Evolutionary conservation across 2,113 vertebrate genomes (phyloP), one percentile per base, ranked within the genome.

Genomic region (Guaruba guarouba): DNA sequence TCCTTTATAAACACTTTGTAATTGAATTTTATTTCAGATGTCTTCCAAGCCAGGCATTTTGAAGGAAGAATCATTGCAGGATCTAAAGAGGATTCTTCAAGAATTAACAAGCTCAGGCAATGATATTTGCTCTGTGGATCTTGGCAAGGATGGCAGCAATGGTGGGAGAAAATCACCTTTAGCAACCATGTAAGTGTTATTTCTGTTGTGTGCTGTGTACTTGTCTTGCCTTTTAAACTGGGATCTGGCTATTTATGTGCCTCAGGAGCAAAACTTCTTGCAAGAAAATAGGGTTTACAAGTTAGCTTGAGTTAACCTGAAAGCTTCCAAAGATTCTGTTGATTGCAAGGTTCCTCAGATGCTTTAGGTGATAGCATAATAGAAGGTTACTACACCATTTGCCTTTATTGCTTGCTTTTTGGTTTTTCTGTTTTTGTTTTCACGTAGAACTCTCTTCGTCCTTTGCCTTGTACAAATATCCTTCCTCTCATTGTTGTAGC

Each of bases 71-170:
- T 97, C 97, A 3, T 11, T 97, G 46, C 86, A 91, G 46, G 97
- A 98, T 92, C 92, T 98, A 29, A 96, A 97, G 90, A 97, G 96
- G 83, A 96, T 98, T 55, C 90, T 98, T 78, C 95, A 96, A 59
- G 98, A 98, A 70, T 46, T 98, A 81, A 93, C 41, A 74, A 97
- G 77, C 63, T 97, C 96, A 76, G 97, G 96, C 82, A 97, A 94
- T 10, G 97, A 97, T 88, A 92, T 97, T n/a, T 89, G 57, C 5
- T 28, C 86, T 2, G 19, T 92, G 59, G 85, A 94, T 37, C 87
- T 92, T 43, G 75, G 86, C 75, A 96, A 95, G 82, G 27, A 55
- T 0, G 93, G 95, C 61, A 90, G 88, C 9, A 79, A 31, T 2
- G 51, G 44, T 35, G 80, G 76, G 17, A 90, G 55, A 75, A 82